These are phyloP conservation scores for Xenentodon cancila DNA, from an alignment of 2,797 vertebrate genomes.

Conservation along the genomic window DNA sequence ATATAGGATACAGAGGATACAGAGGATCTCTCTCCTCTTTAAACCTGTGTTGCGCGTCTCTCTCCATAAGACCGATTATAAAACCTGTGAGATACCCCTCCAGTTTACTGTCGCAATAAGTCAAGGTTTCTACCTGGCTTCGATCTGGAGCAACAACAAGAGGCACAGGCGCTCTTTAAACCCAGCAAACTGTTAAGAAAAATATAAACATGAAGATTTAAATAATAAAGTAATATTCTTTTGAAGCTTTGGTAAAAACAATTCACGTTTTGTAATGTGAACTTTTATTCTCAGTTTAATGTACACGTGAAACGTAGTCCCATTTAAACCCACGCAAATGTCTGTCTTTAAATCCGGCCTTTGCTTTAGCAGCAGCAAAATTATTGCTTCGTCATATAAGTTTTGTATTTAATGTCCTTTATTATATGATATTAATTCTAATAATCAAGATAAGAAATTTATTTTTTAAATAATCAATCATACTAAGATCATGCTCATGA, in stretches of 20 bases:
- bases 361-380: no score
- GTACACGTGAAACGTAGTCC: neutral
- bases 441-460: neutral
- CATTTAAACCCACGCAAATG: no score
- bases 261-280: neutral
- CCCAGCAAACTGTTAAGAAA: conserved; percentile 25
- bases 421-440: neutral
- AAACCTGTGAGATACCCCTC: conserved; percentile 6
- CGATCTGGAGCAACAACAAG: conserved; percentile 33
- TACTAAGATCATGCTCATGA: conserved; percentile 1
- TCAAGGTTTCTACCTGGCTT: conserved; percentile 41
- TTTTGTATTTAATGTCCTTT: no score
- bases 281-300: neutral
- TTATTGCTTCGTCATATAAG: no score
- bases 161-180: conserved; percentile 6
- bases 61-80: conserved; percentile 40
- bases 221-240: conserved; percentile 12
- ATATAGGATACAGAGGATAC: conserved; percentile 56
- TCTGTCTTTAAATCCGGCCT: no score
- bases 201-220: conserved; percentile 27
- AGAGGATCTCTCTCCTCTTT: conserved; percentile 42
- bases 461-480: neutral
- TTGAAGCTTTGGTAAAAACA: conserved; percentile 7
- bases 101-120: conserved; percentile 35
- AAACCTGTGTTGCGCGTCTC: conserved; percentile 35